Evolutionary conservation across 2,888 invertebrate genomes (phyloP).

Genomic region (Philopedon plagiatum): DNA sequence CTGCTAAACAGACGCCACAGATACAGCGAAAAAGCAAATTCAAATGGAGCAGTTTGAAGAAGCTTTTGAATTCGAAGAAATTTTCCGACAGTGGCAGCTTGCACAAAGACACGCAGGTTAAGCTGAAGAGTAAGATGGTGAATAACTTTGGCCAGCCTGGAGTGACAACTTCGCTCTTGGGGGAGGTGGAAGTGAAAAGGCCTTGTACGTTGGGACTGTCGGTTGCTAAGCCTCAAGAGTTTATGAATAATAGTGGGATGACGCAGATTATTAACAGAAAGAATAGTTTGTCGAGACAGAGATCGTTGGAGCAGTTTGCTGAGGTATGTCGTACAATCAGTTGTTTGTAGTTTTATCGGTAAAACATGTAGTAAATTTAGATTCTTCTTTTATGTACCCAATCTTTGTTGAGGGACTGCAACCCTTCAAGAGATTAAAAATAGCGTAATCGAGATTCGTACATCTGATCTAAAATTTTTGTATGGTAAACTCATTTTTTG

Average conservation of each 20-base stretch:
- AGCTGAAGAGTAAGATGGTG: constrained; percentile 71
- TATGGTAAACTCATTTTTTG: too few species aligned
- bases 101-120: constrained; percentile 65
- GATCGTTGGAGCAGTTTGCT: constrained; percentile 82
- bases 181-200: constrained; percentile 53
- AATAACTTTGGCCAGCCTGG: constrained; percentile 68
- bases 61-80: constrained; percentile 66
- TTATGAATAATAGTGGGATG: constrained; percentile 62
- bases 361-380: too few species aligned
- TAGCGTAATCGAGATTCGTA: too few species aligned
- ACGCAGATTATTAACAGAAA: constrained; percentile 65
- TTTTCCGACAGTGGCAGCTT: constrained; percentile 53
- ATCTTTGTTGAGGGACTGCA: too few species aligned
- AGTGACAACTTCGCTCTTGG: constrained; percentile 70
- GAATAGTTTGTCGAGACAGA: constrained; percentile 73
- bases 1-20: constrained; percentile 44
- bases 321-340: constrained; percentile 64
- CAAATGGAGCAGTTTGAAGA: constrained; percentile 71
- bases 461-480: too few species aligned
- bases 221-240: constrained; percentile 56
- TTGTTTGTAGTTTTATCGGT: too few species aligned
- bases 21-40: constrained; percentile 61
- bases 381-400: too few species aligned
- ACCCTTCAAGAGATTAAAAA: too few species aligned
- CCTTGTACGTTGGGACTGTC: constrained; percentile 47